These are phyloP conservation scores for Caligus rogercresseyi DNA, from an alignment of 1,140 invertebrate species.

Conservation along the genomic window DNA sequence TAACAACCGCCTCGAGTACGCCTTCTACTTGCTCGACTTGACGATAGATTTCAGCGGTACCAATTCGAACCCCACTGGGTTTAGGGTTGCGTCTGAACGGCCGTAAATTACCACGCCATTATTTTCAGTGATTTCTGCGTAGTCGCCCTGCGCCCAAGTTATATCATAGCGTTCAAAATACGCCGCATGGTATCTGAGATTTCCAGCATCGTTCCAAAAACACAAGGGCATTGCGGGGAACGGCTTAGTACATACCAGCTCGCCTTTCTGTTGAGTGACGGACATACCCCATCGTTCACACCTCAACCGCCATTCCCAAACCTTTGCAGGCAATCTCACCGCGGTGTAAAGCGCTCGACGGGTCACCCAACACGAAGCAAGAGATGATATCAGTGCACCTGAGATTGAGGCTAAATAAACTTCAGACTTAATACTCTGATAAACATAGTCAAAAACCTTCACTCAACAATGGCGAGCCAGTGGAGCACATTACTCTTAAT, in stretches of 20 bases:
- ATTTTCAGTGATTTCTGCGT: conserved; percentile 35
- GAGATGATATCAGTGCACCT: conserved; percentile 43
- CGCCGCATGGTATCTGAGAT: conserved; percentile 35
- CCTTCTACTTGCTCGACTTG: conserved; percentile 29
- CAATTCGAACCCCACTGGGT: conserved; percentile 43
- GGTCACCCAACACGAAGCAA: conserved; percentile 40
- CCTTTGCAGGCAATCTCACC: conserved; percentile 39
- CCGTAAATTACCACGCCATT: conserved; percentile 41
- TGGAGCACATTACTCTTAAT: conserved; percentile 37
- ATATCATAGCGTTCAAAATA: conserved; percentile 34
- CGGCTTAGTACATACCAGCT: conserved; percentile 39
- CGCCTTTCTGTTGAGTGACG: too few species aligned
- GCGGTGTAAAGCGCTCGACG: conserved; percentile 34
- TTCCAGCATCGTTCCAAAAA: conserved; percentile 39
- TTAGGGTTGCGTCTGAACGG: conserved; percentile 40
- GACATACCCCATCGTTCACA: conserved; percentile 31
- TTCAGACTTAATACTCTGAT: conserved; percentile 36
- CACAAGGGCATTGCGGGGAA: conserved; percentile 42
- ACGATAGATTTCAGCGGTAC: conserved; percentile 43
- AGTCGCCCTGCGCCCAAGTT: conserved; percentile 38
- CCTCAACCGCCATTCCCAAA: conserved; percentile 34
- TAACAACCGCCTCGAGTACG: conserved; percentile 38
- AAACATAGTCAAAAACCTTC: conserved; percentile 39
- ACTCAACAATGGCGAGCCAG: conserved; percentile 39
- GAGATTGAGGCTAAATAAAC: conserved; percentile 39